Evolutionary conservation across 1,140 invertebrate species (phyloP).

Genomic region (Magallana gigas): DNA sequence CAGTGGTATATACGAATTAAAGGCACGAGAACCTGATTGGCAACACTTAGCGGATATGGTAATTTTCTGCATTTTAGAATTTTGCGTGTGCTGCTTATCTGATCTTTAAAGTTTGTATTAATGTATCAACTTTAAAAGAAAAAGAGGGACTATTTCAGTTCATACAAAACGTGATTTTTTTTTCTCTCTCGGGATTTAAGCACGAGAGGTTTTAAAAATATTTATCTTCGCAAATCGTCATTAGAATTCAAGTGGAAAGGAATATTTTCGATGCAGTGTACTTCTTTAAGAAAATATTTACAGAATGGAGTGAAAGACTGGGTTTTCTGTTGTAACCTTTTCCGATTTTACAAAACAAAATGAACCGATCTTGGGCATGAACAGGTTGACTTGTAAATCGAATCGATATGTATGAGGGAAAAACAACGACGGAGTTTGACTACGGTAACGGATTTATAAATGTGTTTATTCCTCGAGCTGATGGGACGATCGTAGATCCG

Average conservation of each 20-base stretch:
- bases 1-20: background rate
- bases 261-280: background rate
- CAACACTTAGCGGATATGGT: constrained; percentile 13
- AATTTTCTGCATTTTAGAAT: background rate
- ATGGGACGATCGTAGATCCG: background rate
- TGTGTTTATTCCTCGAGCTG: constrained; percentile 47
- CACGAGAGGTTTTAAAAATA: constrained; percentile 19
- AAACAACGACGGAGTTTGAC: constrained; percentile 18
- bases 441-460: constrained; percentile 40
- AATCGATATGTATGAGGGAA: constrained; percentile 1
- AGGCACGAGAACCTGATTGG: background rate
- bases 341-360: background rate
- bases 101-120: constrained; percentile 19
- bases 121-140: constrained; percentile 6
- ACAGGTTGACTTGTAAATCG: background rate
- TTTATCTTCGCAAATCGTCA: background rate
- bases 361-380: background rate
- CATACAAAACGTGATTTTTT: constrained; percentile 12
- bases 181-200: background rate
- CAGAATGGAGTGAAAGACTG: background rate
- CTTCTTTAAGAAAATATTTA: constrained; percentile 4
- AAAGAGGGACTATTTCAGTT: constrained; percentile 1
- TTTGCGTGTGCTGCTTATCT: constrained; percentile 25
- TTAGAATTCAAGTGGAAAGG: background rate
- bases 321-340: background rate